Conservation (phyloP, 2,888 invertebrate species). For the Lasioglossum leucozonium region DNA sequence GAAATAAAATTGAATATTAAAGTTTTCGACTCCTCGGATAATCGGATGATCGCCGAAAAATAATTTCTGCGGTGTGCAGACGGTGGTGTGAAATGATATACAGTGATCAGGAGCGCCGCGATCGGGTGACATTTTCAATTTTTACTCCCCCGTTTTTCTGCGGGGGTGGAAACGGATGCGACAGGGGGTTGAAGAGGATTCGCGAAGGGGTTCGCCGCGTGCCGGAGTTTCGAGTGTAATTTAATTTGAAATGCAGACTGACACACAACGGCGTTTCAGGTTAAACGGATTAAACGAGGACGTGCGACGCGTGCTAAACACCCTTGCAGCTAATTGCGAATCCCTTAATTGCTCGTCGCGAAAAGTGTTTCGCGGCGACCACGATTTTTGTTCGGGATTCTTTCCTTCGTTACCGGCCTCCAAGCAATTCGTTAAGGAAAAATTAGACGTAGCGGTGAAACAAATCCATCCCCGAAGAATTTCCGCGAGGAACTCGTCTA, state of each 20-base stretch:
- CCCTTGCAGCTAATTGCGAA: slow-evolving; percentile 77
- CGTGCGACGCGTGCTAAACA: slow-evolving; percentile 80
- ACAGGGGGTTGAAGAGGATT: slow-evolving; percentile 34
- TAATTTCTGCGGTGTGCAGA: neutral
- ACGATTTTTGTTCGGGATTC: slow-evolving; percentile 15
- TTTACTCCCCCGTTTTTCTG: slow-evolving; percentile 8
- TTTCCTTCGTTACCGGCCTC: neutral
- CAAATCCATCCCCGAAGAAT: neutral
- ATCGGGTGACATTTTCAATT: slow-evolving; percentile 18
- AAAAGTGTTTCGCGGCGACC: slow-evolving; percentile 54
- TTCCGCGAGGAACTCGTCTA: neutral
- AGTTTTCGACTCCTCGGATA: neutral
- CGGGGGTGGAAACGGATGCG: slow-evolving; percentile 8
- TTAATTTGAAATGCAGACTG: slow-evolving; percentile 84
- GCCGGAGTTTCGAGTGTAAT: slow-evolving; percentile 75
- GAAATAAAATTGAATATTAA: neutral
- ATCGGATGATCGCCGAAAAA: neutral
- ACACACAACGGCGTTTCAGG: slow-evolving; percentile 78
- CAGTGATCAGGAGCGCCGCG: neutral
- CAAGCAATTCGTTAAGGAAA: neutral
- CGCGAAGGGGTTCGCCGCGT: slow-evolving; percentile 61
- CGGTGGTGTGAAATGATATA: neutral
- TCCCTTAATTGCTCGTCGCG: slow-evolving; percentile 79
- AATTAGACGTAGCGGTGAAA: neutral
- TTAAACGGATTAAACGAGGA: slow-evolving; percentile 82